Base-by-base conservation (phyloP, 1,140 invertebrate species). In the Drosophila lacteicornis region DNA sequence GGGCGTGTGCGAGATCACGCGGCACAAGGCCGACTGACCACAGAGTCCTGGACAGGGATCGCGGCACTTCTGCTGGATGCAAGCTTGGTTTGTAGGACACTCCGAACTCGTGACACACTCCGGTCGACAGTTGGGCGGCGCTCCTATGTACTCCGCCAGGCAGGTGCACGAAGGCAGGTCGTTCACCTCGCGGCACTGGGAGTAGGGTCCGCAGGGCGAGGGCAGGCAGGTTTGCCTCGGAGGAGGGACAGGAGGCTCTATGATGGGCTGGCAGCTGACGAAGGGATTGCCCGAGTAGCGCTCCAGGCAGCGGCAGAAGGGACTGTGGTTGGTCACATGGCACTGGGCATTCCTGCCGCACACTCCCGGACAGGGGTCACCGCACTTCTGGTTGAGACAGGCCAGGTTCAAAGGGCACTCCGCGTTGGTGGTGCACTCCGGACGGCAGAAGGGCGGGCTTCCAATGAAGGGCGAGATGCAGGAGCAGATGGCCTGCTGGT, bases 121-220 rank as follows among this genome's bases (percentile, higher is more conserved):
- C 6, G 96, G 95, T 47, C 95, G 92, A 83, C 96, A 97, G 86
- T 95, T 96, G 2, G 96, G 96, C 19, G 97, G 95, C 8, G 94
- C 92, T 43, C 96, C 97, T 22, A 95, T 94, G 80, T 95, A 97
- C 60, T 95, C 95, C 17, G 94, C 91, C 46, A 95, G 92, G 79
- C 96, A 97, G 19, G 95, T 94, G 82, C 96, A 97, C 2, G 94
- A 94, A 1, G 95, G 95, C 45, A 93, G 92, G 65, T 95, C 94
- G 47, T 95, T 95, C 3, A 94, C 82, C 40, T 94, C 93, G 82
- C 94, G 94, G 82, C 96, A 97, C 83, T 96, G 93, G 33, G 96
- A 94, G 91, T 96, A 96, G 0, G 95, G 95, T 46, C 96, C 96
- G 92, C 96, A 97, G 3, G 96, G 96, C 4, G 96, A 96, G 51